Percentiles rank a stretch among this genome's conserved stretches.
These are phyloP conservation scores for Heliconius eleuchia DNA, from an alignment of 1,140 invertebrate species.

Conservation along the genomic window DNA sequence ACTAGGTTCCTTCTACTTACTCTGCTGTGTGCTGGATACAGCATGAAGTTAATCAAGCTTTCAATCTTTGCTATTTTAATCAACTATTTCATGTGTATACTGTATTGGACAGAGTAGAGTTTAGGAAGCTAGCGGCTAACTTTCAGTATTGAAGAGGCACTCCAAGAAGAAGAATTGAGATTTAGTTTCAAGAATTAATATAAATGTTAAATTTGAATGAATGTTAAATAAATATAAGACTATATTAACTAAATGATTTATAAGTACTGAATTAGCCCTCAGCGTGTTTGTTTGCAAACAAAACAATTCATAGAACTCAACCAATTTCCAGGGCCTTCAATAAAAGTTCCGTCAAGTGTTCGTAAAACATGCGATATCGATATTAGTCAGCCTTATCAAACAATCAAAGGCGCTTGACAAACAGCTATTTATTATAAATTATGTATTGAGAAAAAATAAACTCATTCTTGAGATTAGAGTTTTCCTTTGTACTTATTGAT, in stretches of 20 bases:
- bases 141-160: too few relatives aligned
- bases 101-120: too few relatives aligned
- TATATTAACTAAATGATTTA: not conserved
- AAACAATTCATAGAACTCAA: conserved; percentile 29
- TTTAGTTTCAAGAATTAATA: too few relatives aligned
- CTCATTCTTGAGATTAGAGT: not conserved
- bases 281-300: conserved; percentile 17
- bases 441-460: conserved; percentile 19
- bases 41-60: too few relatives aligned
- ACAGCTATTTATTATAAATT: conserved; percentile 21
- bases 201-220: too few relatives aligned
- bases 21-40: too few relatives aligned
- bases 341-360: conserved; percentile 25
- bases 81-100: too few relatives aligned
- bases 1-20: too few relatives aligned
- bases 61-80: too few relatives aligned
- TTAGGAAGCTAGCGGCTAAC: too few relatives aligned
- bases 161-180: too few relatives aligned
- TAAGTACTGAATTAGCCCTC: not conserved
- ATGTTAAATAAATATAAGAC: not conserved
- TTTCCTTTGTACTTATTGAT: not conserved
- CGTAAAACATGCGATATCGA: conserved; percentile 28
- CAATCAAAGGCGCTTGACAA: conserved; percentile 13
- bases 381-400: conserved; percentile 29
- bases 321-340: conserved; percentile 24